Conservation (phyloP, 2,113 vertebrate species). For the Sinocyclocheilus grahami region DNA sequence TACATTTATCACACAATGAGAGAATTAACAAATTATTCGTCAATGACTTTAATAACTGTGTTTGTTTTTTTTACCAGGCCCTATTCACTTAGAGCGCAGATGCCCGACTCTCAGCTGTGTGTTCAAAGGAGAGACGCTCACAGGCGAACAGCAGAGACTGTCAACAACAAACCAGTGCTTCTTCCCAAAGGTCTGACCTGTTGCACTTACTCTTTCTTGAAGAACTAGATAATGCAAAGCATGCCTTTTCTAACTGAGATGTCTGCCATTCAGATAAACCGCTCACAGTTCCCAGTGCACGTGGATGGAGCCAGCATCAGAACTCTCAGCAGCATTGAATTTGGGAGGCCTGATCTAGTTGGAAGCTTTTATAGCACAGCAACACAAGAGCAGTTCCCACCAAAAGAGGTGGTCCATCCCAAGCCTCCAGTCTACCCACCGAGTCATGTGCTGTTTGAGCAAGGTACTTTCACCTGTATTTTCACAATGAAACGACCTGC, state of each 20-base stretch:
- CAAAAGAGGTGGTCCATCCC: not conserved
- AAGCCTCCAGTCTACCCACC: constrained; percentile 10
- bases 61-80: constrained; percentile 29
- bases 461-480: constrained; percentile 37
- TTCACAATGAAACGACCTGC: not conserved
- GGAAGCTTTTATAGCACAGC: constrained; percentile 42
- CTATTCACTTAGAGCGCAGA: not conserved
- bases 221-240: not conserved
- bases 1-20: not conserved
- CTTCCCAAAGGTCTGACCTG: constrained; percentile 57
- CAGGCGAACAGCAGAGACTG: constrained; percentile 42
- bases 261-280: constrained; percentile 41
- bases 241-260: not conserved
- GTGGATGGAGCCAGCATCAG: constrained; percentile 6
- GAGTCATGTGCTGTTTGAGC: constrained; percentile 44
- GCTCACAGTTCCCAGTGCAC: not conserved
- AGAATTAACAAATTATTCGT: not conserved
- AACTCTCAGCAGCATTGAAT: constrained; percentile 48
- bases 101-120: constrained; percentile 46
- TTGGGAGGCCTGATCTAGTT: constrained; percentile 32
- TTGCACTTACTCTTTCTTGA: not conserved
- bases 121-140: constrained; percentile 37
- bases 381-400: constrained; percentile 39
- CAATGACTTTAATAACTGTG: too few species aligned
- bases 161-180: constrained; percentile 49